phyloP scores from a whole-genome alignment of 1,140 invertebrate species.

The Nasonia vitripennis region DNA sequence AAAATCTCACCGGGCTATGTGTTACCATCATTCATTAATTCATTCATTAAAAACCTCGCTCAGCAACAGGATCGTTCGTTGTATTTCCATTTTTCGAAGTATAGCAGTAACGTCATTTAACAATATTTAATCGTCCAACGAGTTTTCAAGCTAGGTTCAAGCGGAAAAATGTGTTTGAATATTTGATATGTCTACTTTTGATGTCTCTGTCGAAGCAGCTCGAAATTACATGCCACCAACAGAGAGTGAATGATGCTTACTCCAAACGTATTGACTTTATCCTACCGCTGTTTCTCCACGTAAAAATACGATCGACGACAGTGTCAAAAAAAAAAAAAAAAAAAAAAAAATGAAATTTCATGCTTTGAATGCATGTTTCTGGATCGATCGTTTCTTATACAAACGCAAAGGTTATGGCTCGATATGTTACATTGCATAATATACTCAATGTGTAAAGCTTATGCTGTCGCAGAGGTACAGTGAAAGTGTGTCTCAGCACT shows the following conservation, averaged over 20 bases:
- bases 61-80: neutral
- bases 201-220: neutral
- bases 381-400: neutral
- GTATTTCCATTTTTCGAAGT: neutral
- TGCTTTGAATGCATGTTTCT: no score
- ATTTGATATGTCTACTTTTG: constrained; percentile 21
- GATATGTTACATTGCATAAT: neutral
- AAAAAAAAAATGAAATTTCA: neutral
- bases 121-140: neutral
- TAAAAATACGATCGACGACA: neutral
- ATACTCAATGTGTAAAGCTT: neutral
- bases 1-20: neutral
- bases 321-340: neutral
- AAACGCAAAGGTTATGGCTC: neutral
- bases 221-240: no score
- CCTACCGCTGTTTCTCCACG: no score
- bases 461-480: neutral
- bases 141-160: neutral
- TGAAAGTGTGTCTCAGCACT: constrained; percentile 1
- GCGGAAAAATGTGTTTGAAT: neutral
- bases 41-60: neutral
- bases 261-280: neutral
- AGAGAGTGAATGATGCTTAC: no score
- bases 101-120: neutral
- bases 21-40: constrained; percentile 9